A percentile compares a stretch with the other conserved stretches of the same genome.
Evolutionary conservation across 2,888 invertebrate species (phyloP).

Genomic region (Pammene fasciana): DNA sequence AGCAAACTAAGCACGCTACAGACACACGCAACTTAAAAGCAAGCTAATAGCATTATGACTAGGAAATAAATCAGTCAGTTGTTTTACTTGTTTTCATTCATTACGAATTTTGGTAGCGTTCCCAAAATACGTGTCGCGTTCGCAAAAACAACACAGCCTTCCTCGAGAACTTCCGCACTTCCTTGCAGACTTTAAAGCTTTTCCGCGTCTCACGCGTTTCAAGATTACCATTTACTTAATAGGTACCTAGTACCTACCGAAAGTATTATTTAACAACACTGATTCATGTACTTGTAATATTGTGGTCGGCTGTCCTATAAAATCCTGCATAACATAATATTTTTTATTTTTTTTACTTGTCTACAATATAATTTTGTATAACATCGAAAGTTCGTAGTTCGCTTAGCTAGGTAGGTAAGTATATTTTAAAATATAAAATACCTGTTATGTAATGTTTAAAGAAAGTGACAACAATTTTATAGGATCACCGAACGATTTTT

Average conservation of each 20-base stretch:
- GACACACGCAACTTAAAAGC: background rate
- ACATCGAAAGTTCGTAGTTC: no score
- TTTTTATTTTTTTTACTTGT: no score
- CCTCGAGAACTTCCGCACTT: slow-evolving; percentile 31
- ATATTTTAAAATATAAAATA: no score
- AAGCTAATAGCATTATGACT: background rate
- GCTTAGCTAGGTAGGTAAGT: no score
- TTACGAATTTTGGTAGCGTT: background rate
- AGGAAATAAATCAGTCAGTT: background rate
- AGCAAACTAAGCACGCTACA: background rate
- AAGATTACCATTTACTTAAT: background rate
- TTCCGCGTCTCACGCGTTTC: background rate
- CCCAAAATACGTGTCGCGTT: slow-evolving; percentile 6
- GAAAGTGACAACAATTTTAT: no score
- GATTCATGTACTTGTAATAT: background rate
- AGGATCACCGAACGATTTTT: no score
- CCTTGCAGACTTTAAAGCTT: slow-evolving; percentile 23
- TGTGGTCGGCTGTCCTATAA: no score
- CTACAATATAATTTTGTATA: no score
- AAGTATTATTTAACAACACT: background rate
- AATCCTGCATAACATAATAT: no score
- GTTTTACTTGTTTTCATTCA: background rate
- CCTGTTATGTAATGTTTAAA: no score
- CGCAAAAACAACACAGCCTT: slow-evolving; percentile 4
- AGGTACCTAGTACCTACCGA: no score